phyloP scores from a whole-genome alignment of 1,140 invertebrate genomes.

The Drosophila seguyi region DNA sequence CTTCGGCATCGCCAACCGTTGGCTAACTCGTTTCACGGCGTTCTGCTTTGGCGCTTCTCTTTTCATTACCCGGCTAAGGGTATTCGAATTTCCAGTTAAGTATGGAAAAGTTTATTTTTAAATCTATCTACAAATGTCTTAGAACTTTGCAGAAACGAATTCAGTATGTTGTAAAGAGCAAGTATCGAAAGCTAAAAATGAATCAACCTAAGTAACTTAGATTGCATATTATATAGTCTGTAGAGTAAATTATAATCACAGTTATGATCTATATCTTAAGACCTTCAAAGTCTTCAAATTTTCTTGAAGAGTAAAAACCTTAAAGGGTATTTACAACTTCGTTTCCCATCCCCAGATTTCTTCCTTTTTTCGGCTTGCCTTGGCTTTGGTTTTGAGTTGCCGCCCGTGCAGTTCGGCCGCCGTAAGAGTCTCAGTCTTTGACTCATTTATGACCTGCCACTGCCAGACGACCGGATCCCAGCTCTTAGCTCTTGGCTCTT shows the following conservation, averaged over 20 bases:
- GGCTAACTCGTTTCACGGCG: constrained; percentile 78
- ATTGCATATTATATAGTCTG: not conserved
- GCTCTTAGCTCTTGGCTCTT: not conserved
- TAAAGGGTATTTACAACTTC: constrained; percentile 15
- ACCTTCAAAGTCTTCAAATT: no score
- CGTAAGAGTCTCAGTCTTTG: constrained; percentile 54
- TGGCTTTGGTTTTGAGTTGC: constrained; percentile 40
- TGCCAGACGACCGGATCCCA: constrained; percentile 13
- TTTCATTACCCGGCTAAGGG: not conserved
- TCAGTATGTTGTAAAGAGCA: not conserved
- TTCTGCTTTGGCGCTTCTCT: constrained; percentile 69
- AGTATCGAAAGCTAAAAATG: no score
- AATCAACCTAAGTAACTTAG: not conserved
- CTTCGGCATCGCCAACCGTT: constrained; percentile 70
- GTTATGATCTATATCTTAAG: no score
- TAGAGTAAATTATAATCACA: no score
- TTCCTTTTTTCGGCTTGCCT: constrained; percentile 11
- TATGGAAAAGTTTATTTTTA: not conserved
- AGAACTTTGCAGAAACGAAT: not conserved
- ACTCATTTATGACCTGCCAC: constrained; percentile 75
- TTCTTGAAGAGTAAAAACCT: not conserved
- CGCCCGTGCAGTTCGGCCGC: constrained; percentile 12
- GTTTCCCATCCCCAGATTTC: not conserved
- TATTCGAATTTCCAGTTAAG: constrained; percentile 1
- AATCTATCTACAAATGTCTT: not conserved